Base-by-base conservation (phyloP, 2,113 vertebrate species). In the human (Homo sapiens) region DNA sequence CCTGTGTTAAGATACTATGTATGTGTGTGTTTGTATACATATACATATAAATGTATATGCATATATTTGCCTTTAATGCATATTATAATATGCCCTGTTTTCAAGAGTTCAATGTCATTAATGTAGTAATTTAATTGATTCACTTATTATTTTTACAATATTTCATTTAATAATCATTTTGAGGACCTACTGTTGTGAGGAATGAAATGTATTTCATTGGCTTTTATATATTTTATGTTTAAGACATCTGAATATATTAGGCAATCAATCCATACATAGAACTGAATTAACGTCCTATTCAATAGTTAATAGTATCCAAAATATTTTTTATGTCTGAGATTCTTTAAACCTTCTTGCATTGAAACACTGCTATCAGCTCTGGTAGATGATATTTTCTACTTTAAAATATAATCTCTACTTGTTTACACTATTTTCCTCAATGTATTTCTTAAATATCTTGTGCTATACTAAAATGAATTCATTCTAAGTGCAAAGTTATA, bases 371-470 rank as follows among this genome's bases (percentile, higher is more conserved):
- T 86, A 30, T 93, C 59, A 57, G 4, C 61, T 91, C n/a, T 82
- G 11, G 10, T 76, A 59, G 27, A 82, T 68, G 79, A 9, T 89
- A 80, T 59, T 79, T 92, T 73, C 57, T 80, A 82, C 48, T 85
- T 91, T 20, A 84, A 96, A 92, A 57, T 59, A 20, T 7, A 68
- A 73, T 35, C 5, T 55, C 38, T 52, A 52, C 17, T 38, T 92
- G 38, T 91, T 95, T 81, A 68, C 6, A 78, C 43, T 89, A 25
- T 55, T 96, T 91, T 82, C 8, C 8, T 87, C 43, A 91, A 68
- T 25, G 4, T 48, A 87, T 89, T 95, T 98, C 57, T 95, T 78
- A 96, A 61, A 59, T 85, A 93, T 79, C 25, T 68, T 61, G 3
- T 55, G 14, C 32, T 97, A 70, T 6, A 59, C 18, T 90, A 73